Conservation (phyloP, 1,140 invertebrate species). For the Lucilia cuprina region DNA sequence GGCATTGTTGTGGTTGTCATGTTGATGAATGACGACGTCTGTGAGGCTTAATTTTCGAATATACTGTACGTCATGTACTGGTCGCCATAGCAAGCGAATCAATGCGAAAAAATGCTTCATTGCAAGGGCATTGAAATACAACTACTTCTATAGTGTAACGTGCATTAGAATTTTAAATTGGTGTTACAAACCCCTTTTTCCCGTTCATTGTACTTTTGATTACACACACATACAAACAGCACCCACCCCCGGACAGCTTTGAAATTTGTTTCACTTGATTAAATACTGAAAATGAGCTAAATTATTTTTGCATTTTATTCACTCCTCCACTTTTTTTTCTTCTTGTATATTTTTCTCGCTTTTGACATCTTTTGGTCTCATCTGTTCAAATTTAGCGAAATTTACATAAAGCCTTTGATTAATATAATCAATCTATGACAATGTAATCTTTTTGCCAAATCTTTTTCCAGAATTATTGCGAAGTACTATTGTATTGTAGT, state of each 20-base stretch:
- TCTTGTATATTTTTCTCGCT: not conserved
- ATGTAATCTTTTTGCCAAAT: not conserved
- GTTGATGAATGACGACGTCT: not conserved
- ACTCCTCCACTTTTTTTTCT: not conserved
- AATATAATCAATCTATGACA: constrained; percentile 10
- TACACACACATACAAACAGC: not conserved
- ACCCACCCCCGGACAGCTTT: not conserved
- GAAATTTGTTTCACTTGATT: constrained; percentile 4
- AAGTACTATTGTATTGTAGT: too few relatives aligned
- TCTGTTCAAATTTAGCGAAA: not conserved
- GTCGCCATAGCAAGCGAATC: not conserved
- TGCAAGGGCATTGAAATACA: too few relatives aligned
- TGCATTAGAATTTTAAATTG: too few relatives aligned
- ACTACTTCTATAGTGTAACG: too few relatives aligned
- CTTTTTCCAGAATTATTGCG: not conserved
- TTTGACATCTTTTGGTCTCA: not conserved
- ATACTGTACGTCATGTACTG: not conserved
- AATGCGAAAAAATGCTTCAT: not conserved
- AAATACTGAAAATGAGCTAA: not conserved
- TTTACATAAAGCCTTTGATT: constrained; percentile 14
- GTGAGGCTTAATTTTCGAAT: not conserved
- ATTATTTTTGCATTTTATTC: not conserved
- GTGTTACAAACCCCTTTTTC: not conserved
- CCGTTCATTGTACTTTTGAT: not conserved
- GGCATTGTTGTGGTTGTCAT: constrained; percentile 10